Conservation (phyloP, 2,113 vertebrate species). For the Setophaga kirtlandii region DNA sequence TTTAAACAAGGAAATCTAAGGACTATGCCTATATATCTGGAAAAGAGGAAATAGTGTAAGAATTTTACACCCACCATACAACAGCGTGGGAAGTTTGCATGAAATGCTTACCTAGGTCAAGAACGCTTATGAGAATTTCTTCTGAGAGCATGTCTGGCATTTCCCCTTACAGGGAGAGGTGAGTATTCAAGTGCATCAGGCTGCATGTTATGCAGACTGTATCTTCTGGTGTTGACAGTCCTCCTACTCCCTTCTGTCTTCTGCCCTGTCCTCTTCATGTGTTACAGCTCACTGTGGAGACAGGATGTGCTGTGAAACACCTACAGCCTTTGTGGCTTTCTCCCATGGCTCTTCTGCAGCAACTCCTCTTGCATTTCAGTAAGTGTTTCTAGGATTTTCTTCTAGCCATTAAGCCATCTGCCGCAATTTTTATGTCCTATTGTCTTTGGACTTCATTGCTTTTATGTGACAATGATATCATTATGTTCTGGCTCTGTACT, state of each 20-base stretch:
- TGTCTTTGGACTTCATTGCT: background rate
- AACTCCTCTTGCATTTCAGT: background rate
- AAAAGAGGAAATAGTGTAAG: background rate
- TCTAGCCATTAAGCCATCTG: background rate
- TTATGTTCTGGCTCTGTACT: background rate
- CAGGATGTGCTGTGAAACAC: background rate
- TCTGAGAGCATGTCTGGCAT: background rate
- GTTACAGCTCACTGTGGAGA: background rate
- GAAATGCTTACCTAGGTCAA: background rate
- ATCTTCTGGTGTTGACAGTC: background rate
- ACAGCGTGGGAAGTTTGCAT: background rate
- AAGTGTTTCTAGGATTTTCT: background rate
- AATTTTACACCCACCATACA: background rate
- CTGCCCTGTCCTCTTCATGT: background rate
- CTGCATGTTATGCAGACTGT: background rate
- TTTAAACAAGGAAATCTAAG: background rate
- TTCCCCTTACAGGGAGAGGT: background rate
- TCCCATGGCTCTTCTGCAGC: background rate
- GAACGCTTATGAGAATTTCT: background rate
- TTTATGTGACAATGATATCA: fast-evolving
- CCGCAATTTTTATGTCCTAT: background rate
- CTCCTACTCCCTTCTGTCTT: background rate
- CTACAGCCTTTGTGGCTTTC: background rate
- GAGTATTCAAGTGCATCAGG: background rate
- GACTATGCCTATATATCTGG: background rate